Conservation (phyloP, 2,797 vertebrate species). For the Pitangus sulphuratus region DNA sequence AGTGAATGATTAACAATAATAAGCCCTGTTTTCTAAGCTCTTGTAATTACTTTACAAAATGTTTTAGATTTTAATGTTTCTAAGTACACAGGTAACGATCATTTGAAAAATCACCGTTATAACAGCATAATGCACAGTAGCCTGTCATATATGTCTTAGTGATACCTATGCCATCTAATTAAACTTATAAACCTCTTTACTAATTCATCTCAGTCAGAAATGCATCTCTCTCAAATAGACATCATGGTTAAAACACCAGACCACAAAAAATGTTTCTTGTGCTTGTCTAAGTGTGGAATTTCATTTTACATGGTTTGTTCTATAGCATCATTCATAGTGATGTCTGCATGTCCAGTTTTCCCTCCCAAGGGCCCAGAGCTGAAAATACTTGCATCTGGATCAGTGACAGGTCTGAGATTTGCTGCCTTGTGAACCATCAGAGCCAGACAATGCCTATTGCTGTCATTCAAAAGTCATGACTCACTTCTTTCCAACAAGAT, state of each 20-base stretch:
- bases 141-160: neutral
- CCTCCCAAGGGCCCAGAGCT: neutral
- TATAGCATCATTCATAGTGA: neutral
- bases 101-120: neutral
- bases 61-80: neutral
- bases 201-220: neutral
- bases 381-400: neutral
- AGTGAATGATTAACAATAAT: neutral
- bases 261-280: neutral
- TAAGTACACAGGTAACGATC: neutral
- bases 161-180: neutral
- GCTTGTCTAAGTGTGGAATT: neutral
- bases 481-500: neutral
- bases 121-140: neutral
- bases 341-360: neutral
- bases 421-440: neutral
- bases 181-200: neutral
- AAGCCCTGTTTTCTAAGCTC: neutral
- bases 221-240: neutral
- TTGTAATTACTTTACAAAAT: neutral
- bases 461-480: neutral
- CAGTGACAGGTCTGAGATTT: slow-evolving; percentile 11
- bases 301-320: neutral
- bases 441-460: neutral
- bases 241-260: neutral